phyloP scores from a whole-genome alignment of 2,888 invertebrate species.

The Norana najaformis region DNA sequence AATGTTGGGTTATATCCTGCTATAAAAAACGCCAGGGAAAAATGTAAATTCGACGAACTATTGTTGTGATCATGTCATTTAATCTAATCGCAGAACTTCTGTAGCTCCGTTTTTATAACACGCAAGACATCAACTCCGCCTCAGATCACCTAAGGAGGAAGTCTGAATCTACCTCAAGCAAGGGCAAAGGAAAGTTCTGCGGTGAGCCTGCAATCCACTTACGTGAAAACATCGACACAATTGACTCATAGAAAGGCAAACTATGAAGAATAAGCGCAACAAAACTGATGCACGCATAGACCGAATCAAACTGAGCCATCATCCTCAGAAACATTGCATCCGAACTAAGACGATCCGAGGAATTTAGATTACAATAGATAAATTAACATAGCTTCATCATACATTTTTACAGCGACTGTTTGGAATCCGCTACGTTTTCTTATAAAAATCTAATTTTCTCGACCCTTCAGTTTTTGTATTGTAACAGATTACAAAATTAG shows the following conservation, averaged over 20 bases:
- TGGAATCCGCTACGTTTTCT: no score
- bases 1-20: background rate
- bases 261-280: background rate
- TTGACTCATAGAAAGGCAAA: background rate
- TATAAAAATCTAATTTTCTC: background rate
- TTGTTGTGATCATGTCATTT: background rate
- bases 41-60: background rate
- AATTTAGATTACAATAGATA: background rate
- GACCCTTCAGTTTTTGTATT: background rate
- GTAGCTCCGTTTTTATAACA: no score
- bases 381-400: background rate
- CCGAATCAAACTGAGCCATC: no score
- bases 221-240: background rate
- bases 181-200: background rate
- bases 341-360: background rate
- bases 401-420: background rate
- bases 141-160: background rate
- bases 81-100: no score
- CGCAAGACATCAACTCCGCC: no score
- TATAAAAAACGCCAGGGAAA: background rate
- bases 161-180: background rate
- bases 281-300: no score
- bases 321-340: no score
- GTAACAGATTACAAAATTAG: background rate
- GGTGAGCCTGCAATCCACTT: background rate